Conservation (phyloP, 37 sponge, comb jelly and placozoan species). For the Agelas oroides region DNA sequence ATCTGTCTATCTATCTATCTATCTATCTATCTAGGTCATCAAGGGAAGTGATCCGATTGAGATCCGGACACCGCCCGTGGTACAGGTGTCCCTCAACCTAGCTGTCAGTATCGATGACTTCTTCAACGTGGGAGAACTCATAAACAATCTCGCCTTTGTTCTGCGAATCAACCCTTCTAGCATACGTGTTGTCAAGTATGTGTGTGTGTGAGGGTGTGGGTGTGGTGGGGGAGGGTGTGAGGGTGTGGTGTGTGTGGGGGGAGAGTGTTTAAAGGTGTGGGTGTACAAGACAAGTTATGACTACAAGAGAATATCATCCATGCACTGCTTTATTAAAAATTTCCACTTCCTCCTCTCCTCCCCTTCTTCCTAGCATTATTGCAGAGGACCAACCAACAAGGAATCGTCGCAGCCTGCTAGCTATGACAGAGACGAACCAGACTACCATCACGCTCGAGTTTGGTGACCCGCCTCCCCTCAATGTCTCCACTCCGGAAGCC, state of each 20-base stretch:
- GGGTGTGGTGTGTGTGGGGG: background rate
- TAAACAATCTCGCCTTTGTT: conserved; percentile 76
- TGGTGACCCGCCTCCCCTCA: conserved; percentile 57
- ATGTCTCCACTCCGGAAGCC: conserved; percentile 28
- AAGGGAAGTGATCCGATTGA: conserved; percentile 79
- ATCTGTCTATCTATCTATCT: no score
- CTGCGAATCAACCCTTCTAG: conserved; percentile 62
- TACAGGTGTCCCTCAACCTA: conserved; percentile 74
- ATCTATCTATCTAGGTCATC: conserved; percentile 30
- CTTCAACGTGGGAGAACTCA: conserved; percentile 67
- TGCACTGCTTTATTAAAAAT: background rate
- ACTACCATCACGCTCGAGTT: conserved; percentile 60
- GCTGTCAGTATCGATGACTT: conserved; percentile 84
- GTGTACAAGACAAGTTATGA: background rate
- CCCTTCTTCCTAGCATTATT: conserved; percentile 12
- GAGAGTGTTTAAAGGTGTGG: background rate
- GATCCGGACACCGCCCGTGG: conserved; percentile 80
- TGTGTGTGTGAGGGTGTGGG: background rate
- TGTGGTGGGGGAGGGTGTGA: background rate
- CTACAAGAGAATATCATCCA: background rate
- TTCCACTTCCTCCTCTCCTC: no score
- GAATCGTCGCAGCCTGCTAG: conserved; percentile 3
- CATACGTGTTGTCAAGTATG: conserved; percentile 79
- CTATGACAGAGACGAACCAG: background rate
- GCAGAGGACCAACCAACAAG: background rate